Evolutionary conservation across 2,888 invertebrate genomes (phyloP).

Genomic region (Ichneumon xanthorius): DNA sequence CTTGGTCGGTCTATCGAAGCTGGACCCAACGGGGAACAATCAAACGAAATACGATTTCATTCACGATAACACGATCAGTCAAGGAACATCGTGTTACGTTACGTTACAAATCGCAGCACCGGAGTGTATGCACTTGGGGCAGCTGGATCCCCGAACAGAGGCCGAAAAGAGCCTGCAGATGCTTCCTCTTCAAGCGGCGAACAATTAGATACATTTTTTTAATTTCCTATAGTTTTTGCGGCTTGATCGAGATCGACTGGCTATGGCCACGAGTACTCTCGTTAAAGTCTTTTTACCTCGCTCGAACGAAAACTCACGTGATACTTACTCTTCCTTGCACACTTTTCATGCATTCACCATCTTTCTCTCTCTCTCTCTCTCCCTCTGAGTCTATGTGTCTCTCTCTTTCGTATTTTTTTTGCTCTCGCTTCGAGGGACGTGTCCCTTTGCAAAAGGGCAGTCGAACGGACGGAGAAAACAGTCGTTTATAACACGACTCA

Average conservation of each 20-base stretch:
- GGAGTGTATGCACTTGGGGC: conserved; percentile 80
- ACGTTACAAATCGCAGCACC: conserved; percentile 70
- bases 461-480: not conserved
- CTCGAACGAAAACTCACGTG: conserved; percentile 58
- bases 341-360: conserved; percentile 36
- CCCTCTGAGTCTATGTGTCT: not conserved
- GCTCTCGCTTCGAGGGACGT: not conserved
- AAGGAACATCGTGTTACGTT: conserved; percentile 61
- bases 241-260: conserved; percentile 15
- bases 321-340: conserved; percentile 53
- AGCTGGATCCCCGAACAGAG: conserved; percentile 76
- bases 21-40: conserved; percentile 50
- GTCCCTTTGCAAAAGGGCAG: conserved; percentile 13
- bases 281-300: conserved; percentile 62
- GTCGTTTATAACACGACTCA: conserved; percentile 24
- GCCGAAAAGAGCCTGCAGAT: conserved; percentile 80
- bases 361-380: conserved; percentile 23
- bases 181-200: conserved; percentile 78
- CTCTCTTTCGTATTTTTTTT: conserved; percentile 23
- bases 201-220: conserved; percentile 72
- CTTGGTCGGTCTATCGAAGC: conserved; percentile 71
- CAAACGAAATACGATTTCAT: conserved; percentile 64
- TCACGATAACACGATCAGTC: conserved; percentile 59
- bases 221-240: conserved; percentile 10
- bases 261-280: conserved; percentile 62